Base-by-base conservation (phyloP, 2,797 vertebrate species). In the Myripristis murdjan region DNA sequence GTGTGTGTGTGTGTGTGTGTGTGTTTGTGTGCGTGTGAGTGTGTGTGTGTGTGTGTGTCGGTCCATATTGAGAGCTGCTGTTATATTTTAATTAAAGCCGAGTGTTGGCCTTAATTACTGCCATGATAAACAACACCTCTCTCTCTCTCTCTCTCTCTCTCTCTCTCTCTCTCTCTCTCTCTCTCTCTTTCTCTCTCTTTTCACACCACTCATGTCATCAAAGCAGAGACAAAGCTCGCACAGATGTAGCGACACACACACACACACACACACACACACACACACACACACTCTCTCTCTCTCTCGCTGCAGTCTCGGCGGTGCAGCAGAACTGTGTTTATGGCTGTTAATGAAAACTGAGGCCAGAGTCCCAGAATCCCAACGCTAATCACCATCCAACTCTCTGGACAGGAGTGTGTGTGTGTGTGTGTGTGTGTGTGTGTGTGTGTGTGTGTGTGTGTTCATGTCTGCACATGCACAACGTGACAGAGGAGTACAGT, bases 11-110 rank as follows among this genome's bases (percentile, higher is more conserved):
- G 48, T 57, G 54, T 57, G 75, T 67, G 41, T 35, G 26, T 77
- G 66, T 62, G 73, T 80, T 61, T 70, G 58, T 51, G 60, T 57
- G 61, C 60, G 51, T 60, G 20, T 68, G 26, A 37, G 33, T 55
- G 10, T 18, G 44, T 68, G 54, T 61, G 48, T 70, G 35, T 72
- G 37, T 0, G 28, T 39, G 56, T 68, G 35, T 67, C 10, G 15
- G 76, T 78, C 61, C 75, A 72, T 84, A 77, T 74, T 78, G 77
- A 69, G 70, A 73, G 76, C 75, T 51, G 55, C 81, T 85, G 80
- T 84, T 87, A 78, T 89, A 82, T 91, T 90, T 89, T 93, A 91
- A 93, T 93, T 94, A 91, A 89, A 92, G 86, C 62, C 47, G 66
- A 90, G 90, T 81, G 54, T 75, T 62, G 54, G 57, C 66, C 82